Percentiles rank a stretch among this genome's conserved stretches.
Evolutionary conservation across 2,797 vertebrate species (phyloP).

Genomic region (Kryptolebias ocellatus): DNA sequence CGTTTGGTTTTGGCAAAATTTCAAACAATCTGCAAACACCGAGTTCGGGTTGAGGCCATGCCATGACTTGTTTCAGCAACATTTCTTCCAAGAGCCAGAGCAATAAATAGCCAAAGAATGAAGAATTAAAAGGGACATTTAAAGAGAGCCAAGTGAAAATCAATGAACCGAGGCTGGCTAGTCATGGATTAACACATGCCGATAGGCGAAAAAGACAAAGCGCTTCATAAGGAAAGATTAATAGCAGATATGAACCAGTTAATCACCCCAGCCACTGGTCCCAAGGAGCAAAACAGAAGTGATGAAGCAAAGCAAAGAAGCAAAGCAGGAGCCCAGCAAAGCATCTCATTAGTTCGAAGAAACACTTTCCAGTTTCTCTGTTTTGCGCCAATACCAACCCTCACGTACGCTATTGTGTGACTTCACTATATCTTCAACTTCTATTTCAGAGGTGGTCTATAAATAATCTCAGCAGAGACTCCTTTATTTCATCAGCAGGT

Average conservation of each 20-base stretch:
- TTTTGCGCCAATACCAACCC: conserved; percentile 6
- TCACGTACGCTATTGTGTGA: conserved; percentile 12
- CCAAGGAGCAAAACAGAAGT: conserved; percentile 24
- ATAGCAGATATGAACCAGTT: conserved; percentile 58
- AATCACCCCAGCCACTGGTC: conserved; percentile 52
- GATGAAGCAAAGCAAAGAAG: conserved; percentile 36
- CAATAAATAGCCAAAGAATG: conserved; percentile 45
- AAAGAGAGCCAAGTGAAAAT: conserved; percentile 53
- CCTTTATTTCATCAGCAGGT: conserved; percentile 21
- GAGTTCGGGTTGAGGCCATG: conserved; percentile 8
- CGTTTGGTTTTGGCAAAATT: background rate
- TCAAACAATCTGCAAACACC: conserved; percentile 9
- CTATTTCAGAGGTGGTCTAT: conserved; percentile 8
- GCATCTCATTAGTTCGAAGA: conserved; percentile 46
- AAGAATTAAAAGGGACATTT: conserved; percentile 38
- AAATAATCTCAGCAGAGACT: conserved; percentile 31
- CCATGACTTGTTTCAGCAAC: conserved; percentile 29
- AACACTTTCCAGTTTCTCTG: conserved; percentile 30
- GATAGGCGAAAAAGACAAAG: conserved; percentile 51
- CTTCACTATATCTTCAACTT: conserved; percentile 8
- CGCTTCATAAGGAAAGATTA: conserved; percentile 55
- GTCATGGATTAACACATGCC: conserved; percentile 53
- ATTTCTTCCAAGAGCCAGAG: conserved; percentile 35
- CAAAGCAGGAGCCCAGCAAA: conserved; percentile 33
- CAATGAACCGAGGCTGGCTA: conserved; percentile 44